Base-by-base conservation (phyloP, 2,797 vertebrate species). In the Onychomys leucogaster region DNA sequence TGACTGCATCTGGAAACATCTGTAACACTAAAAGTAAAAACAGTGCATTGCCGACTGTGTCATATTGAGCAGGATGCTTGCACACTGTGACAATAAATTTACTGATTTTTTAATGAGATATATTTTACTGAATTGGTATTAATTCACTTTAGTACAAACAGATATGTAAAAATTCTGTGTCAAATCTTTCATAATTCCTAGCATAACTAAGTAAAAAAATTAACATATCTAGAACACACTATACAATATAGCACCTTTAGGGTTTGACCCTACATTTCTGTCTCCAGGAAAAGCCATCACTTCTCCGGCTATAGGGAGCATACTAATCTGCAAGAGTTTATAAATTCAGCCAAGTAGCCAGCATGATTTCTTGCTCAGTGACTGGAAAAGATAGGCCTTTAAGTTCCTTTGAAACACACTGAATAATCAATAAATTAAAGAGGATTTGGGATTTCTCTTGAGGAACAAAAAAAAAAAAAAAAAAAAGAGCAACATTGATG, bases 401-500 rank as follows among this genome's bases (percentile, higher is more conserved):
- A 89, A 69, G 65, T 37, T 81, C 3, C 21, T 92, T 87, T 78
- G 69, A 41, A 91, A 90, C 6, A 63, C 16, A 34, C 10, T 82
- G 41, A 2, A 73, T 81, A 61, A 27, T 55, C 5, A 71, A 27
- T 52, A 87, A 71, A 55, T 75, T 32, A 83, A 25, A 93, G 29
- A 84, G 23, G 21, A 88, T 76, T 88, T 92, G 19, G 6, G 0
- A 14, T 41, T 93, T 94, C 43, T 2, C 25, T 94, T 77, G 52
- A 32, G 29, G 27, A 6, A 6, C 17, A 94, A 61, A 93, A 84
- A 73, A 90, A 57, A 94, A 61, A 93, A 84, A 73, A 90, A 94
- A 61, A 93, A 84, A 73, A 88, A 57, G n/a, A 75, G 25, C 61
- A 32, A 49, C 14, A 71, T 85, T 82, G 57, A 89, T 27, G 32